A percentile compares a stretch with the other conserved stretches of the same genome.
These are phyloP conservation scores for Metacarcinus magister DNA, from an alignment of 2,888 invertebrate genomes.

Conservation along the genomic window DNA sequence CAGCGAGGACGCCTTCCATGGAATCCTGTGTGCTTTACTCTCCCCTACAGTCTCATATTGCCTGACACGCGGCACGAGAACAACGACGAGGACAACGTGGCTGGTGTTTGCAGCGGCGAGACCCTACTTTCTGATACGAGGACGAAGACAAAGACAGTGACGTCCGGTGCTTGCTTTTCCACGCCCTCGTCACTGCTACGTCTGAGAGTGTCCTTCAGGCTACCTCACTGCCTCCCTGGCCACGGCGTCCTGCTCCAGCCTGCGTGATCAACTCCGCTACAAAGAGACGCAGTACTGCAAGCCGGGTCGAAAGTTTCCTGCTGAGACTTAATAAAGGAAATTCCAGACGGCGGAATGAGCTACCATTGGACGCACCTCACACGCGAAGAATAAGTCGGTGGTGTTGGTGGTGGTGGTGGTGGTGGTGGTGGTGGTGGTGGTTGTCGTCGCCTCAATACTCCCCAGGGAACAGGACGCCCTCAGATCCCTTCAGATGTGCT, in stretches of 20 bases:
- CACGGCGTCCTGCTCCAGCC: not conserved
- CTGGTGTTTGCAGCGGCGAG: not conserved
- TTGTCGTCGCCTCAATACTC: slow-evolving; percentile 6
- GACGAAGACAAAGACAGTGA: not conserved
- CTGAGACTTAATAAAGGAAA: slow-evolving; percentile 41
- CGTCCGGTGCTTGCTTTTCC: not conserved
- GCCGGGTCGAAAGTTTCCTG: not conserved
- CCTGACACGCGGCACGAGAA: not conserved
- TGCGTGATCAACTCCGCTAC: not conserved
- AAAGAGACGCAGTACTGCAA: not conserved
- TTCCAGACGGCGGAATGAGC: not conserved
- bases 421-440: not conserved
- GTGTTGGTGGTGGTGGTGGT: not conserved
- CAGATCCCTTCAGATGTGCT: slow-evolving; percentile 61
- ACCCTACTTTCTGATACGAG: not conserved
- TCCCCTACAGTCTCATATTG: not conserved
- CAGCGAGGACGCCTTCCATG: not conserved
- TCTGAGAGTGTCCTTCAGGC: not conserved
- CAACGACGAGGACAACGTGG: not conserved
- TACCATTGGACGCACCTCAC: not conserved
- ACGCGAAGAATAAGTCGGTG: not conserved
- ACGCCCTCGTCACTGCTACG: not conserved
- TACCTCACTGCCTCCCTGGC: not conserved
- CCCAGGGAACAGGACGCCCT: slow-evolving; percentile 54
- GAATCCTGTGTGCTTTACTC: not conserved